Base-by-base conservation (phyloP, 2,888 invertebrate species). In the Pristionchus japonicus region DNA sequence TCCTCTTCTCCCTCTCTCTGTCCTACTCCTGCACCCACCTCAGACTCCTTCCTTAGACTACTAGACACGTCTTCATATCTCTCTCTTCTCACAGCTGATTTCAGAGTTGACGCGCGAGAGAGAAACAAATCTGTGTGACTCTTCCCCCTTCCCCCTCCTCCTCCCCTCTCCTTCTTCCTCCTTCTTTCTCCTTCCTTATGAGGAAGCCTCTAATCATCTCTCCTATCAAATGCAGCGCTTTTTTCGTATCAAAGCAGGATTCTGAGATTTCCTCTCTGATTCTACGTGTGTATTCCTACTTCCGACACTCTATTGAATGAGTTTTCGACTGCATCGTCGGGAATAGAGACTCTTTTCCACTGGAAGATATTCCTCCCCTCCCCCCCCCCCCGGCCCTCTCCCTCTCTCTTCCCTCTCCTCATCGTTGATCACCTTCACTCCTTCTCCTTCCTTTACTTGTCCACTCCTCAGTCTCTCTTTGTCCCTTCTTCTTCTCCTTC, bases 361-460 rank as follows among this genome's bases (percentile, higher is more conserved):
- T n/a, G 31, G 64, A 64, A 9, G 31, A 70, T 31, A 11, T 34
- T n/a, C 31, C 64, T 37, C 70, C 70, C 70, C 31, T 17, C 17
- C 1, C 27, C 11, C 61, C 6, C 61, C 61, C 61, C n/a, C n/a
- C 37, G 13, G n/a, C 37, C 15, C 37, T 70, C 70, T 70, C 31
- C 64, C 37, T 70, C 40, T 40, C n/a, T 9, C 13, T 74, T 74
- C 40, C 20, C n/a, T n/a, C n/a, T n/a, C n/a, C n/a, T 40, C 74
- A 74, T 74, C 74, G 74, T 74, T 74, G 74, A 74, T 74, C 17
- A n/a, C n/a, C n/a, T n/a, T n/a, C n/a, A n/a, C n/a, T 40, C 40
- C 23, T 52, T 13, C 74, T 74, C 4, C 34, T 74, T 67, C 67
- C 67, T 34, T 34, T 34, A 31, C 67, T 31, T 67, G 67, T 67